Conservation (phyloP, 2,113 vertebrate species). For the Poicephalus meyeri region DNA sequence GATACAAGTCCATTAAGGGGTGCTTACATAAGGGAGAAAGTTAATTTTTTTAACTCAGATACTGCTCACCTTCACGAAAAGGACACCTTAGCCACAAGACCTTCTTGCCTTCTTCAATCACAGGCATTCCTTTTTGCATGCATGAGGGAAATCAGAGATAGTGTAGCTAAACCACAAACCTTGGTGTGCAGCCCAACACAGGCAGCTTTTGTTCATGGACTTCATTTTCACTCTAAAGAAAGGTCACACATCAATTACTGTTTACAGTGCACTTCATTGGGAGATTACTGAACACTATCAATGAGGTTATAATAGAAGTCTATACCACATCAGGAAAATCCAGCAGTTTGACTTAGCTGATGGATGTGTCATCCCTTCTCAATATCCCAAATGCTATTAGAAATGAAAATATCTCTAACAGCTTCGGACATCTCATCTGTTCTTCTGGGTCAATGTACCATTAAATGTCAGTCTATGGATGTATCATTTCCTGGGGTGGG, state of each 20-base stretch:
- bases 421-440: constrained; percentile 29
- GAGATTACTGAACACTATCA: constrained; percentile 23
- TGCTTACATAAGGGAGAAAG: not conserved
- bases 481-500: not conserved
- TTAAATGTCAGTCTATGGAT: constrained; percentile 3
- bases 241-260: constrained; percentile 7
- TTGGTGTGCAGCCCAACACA: not conserved
- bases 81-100: not conserved
- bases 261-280: not conserved
- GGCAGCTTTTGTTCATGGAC: not conserved
- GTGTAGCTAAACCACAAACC: not conserved
- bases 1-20: not conserved
- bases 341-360: constrained; percentile 23
- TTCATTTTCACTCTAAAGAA: not conserved
- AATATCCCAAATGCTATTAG: constrained; percentile 17
- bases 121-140: not conserved
- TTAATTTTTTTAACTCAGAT: not conserved
- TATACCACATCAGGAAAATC: not conserved
- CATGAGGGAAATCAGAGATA: not conserved
- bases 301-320: constrained; percentile 1
- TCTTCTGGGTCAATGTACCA: constrained; percentile 13
- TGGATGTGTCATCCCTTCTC: not conserved
- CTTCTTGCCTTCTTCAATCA: not conserved
- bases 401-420: constrained; percentile 50
- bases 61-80: not conserved